Percentiles rank a stretch among this genome's conserved stretches.
phyloP scores from a whole-genome alignment of 2,888 invertebrate species.

The Thumatha senex region DNA sequence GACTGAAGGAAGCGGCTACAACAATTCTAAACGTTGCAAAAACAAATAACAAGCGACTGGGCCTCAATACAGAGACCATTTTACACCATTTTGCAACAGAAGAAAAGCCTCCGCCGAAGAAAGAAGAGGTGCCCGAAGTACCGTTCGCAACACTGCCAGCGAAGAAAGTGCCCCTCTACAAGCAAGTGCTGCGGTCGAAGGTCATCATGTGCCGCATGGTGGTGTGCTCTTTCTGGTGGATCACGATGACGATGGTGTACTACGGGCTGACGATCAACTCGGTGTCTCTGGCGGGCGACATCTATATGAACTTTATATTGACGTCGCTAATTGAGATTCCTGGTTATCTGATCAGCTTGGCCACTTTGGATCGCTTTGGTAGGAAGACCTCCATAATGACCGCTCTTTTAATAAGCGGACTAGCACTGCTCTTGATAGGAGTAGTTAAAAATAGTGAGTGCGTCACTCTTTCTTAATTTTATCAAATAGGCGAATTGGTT shows the following conservation, averaged over 20 bases:
- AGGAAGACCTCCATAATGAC: slow-evolving; percentile 26
- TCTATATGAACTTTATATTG: not conserved
- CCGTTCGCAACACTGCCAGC: not conserved
- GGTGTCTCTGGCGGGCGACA: not conserved
- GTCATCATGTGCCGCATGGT: slow-evolving; percentile 15
- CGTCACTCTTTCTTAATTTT: not conserved
- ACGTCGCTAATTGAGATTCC: not conserved
- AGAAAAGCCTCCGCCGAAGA: not conserved
- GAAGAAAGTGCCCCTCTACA: not conserved
- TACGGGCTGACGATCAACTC: slow-evolving; percentile 68
- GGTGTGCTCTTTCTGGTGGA: slow-evolving; percentile 68
- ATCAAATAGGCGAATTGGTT: no score
- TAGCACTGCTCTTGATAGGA: slow-evolving; percentile 12
- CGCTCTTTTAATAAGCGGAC: slow-evolving; percentile 15
- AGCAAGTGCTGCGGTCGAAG: slow-evolving; percentile 18
- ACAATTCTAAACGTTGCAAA: not conserved
- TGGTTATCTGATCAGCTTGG: not conserved
- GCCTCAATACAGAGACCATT: not conserved
- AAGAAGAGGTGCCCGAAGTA: no score
- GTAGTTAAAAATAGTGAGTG: not conserved
- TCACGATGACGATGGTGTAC: slow-evolving; percentile 74
- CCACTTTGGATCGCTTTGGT: slow-evolving; percentile 26
- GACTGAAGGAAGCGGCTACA: not conserved
- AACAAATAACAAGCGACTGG: slow-evolving; percentile 51
- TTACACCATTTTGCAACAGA: not conserved